Evolutionary conservation across 2,888 invertebrate genomes (phyloP), one percentile per base, ranked within the genome.

Genomic region (Syrista parreyssii): DNA sequence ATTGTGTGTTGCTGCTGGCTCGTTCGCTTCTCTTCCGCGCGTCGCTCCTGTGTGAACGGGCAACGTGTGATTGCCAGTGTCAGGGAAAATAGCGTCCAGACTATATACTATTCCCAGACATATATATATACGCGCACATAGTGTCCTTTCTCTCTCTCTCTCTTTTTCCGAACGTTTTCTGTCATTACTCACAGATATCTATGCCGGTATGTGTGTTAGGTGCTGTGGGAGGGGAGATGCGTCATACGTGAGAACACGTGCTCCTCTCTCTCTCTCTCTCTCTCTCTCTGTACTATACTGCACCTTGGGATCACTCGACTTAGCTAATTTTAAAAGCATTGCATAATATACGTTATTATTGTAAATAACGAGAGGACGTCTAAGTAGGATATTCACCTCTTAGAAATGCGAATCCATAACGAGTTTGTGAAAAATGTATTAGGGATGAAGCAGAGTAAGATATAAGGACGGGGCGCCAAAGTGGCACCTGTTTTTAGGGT

Each of bases 231-330:
- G 31, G 71, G 72, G 74, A 34, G 68, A 74, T 71, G 34, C 75
- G 40, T 36, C 55, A 75, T 68, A 71, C 73, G 71, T 35, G 55
- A 75, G 71, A 68, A 76, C 71, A 75, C 78, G 78, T 76, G 78
- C 30, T 23, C 30, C 74, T 78, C 73, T 76, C 31, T 68, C 35
- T 15, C 31, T 68, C 34, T 15, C 31, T 68, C 34, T 23, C 15
- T 32, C 73, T 77, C 73, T 75, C 31, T 68, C 35, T 4, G 23
- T 2, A 4, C 33, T 32, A 30, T 77, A 68, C 71, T 75, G 71
- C 35, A 74, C 71, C 55, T 55, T 23, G 9, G 23, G 4, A 55
- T 55, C 55, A 9, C 9, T 55, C 9, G 23, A 55, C 6, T 23
- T 23, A 9, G 55, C 23, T 23, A 23, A 55, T 55, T 55, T 55